These are phyloP conservation scores for Scaptomyza cyrtandrae DNA, from an alignment of 2,888 invertebrate species.

Conservation along the genomic window DNA sequence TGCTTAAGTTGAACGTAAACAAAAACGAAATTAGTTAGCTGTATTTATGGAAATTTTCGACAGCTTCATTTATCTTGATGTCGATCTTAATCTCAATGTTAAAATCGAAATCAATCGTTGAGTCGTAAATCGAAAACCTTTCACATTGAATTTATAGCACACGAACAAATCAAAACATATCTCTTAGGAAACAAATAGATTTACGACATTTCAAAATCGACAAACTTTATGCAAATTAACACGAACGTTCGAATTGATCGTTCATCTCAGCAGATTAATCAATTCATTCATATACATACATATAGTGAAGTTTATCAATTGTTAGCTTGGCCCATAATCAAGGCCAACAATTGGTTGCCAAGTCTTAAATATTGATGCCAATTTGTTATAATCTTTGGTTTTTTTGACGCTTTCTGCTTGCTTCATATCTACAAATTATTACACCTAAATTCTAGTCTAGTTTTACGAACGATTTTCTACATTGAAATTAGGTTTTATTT, in stretches of 20 bases:
- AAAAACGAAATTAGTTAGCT: neutral
- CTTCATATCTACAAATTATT: too few relatives aligned
- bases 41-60: slow-evolving; percentile 2
- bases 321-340: slow-evolving; percentile 12
- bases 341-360: slow-evolving; percentile 14
- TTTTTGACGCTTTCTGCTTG: too few relatives aligned
- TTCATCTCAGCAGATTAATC: slow-evolving; percentile 32
- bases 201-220: slow-evolving; percentile 15
- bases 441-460: too few relatives aligned
- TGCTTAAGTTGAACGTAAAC: neutral
- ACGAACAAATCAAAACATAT: slow-evolving; percentile 23
- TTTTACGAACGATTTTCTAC: too few relatives aligned
- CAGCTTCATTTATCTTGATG: slow-evolving; percentile 11
- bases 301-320: slow-evolving; percentile 8
- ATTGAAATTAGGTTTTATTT: too few relatives aligned
- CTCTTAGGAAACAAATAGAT: slow-evolving; percentile 35
- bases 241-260: slow-evolving; percentile 40
- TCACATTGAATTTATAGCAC: slow-evolving; percentile 36
- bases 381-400: slow-evolving; percentile 34
- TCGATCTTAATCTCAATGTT: slow-evolving; percentile 14
- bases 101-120: slow-evolving; percentile 19
- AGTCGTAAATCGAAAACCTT: slow-evolving; percentile 37
- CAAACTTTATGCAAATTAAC: slow-evolving; percentile 39
- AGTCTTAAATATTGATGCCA: slow-evolving; percentile 22
- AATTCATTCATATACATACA: slow-evolving; percentile 22